Evolutionary conservation across 2,113 vertebrate genomes (phyloP).

Genomic region (Nibea albiflora): DNA sequence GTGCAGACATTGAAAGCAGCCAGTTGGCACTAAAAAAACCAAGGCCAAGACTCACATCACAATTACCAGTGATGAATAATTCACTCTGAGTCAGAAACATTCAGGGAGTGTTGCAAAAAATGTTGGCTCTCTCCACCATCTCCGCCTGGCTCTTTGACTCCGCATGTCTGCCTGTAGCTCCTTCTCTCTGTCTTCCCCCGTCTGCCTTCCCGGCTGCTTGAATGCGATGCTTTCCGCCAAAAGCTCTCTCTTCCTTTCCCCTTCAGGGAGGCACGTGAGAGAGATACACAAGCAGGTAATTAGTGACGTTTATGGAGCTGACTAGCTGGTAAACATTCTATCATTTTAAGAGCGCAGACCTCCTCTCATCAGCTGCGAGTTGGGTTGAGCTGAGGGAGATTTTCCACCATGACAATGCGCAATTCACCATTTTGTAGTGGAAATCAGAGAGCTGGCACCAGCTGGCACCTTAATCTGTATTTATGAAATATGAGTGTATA

Average conservation of each 20-base stretch:
- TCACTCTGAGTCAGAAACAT: constrained; percentile 53
- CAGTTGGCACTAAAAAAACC: constrained; percentile 38
- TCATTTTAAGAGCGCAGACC: constrained; percentile 24
- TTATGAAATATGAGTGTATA: constrained; percentile 60
- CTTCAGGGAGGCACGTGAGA: constrained; percentile 32
- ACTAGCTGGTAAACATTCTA: constrained; percentile 55
- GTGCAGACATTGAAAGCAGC: constrained; percentile 32
- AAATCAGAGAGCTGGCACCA: constrained; percentile 55
- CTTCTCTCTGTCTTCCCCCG: not conserved
- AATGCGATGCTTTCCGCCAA: not conserved
- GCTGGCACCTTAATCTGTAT: constrained; percentile 69
- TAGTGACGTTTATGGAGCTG: constrained; percentile 51
- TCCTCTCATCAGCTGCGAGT: constrained; percentile 45
- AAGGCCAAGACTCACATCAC: constrained; percentile 50
- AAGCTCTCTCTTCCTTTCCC: constrained; percentile 9
- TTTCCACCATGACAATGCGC: constrained; percentile 51
- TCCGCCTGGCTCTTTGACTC: constrained; percentile 23
- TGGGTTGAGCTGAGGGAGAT: constrained; percentile 46
- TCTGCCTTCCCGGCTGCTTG: constrained; percentile 7
- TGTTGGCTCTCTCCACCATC: constrained; percentile 21
- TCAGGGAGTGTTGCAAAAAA: constrained; percentile 48
- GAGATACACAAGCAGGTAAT: constrained; percentile 54
- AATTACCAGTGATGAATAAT: constrained; percentile 70
- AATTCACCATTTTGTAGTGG: constrained; percentile 36
- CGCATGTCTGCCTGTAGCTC: constrained; percentile 13